Base-by-base conservation (phyloP, 2,113 vertebrate genomes). In the Spheniscus mendiculus region DNA sequence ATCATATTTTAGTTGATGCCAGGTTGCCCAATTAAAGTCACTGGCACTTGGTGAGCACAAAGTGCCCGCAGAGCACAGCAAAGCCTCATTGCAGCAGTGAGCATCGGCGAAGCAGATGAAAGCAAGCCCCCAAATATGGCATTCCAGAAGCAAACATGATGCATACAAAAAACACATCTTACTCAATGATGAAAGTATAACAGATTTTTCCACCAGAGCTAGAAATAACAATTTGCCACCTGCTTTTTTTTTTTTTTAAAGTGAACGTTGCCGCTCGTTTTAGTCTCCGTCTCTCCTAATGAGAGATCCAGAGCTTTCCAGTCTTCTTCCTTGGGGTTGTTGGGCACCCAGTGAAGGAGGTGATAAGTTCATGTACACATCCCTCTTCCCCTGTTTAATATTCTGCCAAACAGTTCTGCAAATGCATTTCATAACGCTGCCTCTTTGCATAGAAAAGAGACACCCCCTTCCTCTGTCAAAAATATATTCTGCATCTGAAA, bases 1-100 rank as follows among this genome's bases (percentile, higher is more conserved):
- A 2, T 19, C 0, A 0, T 23, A 2, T 36, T 81, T 38, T 14
- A 15, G 40, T 32, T 18, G 30, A 4, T 53, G 50, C 42, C 85
- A 16, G 80, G n/a, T 15, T 61, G 71, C 32, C 61, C 78, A 13
- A 1, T 61, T 84, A 19, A n/a, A 53, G 61, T 15, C 53, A 1
- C 20, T 29, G 66, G 72, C 15, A 5, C 30, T 32, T 3, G n/a
- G 18, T 26, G 61, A 38, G 66, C 86, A 10, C 63, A 6, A 11
- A 4, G 32, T 82, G 55, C 23, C 36, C 2, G 10, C 42, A 16
- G 71, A 55, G 52, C 58, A 3, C 11, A 5, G 81, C 73, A 5
- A 4, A 56, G 53, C 40, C 15, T 40, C 26, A 0, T 11, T 5
- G 32, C 32, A 44, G 80, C 29, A 10, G 44, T 6, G 70, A 30